phyloP scores from a whole-genome alignment of 2,888 invertebrate species.

The Phasia obesa region DNA sequence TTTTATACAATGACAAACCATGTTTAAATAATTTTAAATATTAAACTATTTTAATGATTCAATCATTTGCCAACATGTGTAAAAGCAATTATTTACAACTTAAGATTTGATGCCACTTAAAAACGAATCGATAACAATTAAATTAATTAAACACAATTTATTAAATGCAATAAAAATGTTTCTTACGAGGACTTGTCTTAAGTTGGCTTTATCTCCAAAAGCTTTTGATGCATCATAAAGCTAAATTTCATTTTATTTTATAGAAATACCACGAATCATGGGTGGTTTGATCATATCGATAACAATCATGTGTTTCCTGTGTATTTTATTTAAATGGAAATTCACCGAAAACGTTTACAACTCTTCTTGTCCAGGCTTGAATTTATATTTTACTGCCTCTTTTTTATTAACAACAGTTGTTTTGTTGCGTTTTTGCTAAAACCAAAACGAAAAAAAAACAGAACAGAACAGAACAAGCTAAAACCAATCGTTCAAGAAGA shows the following conservation, averaged over 20 bases:
- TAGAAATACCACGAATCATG: slow-evolving; percentile 64
- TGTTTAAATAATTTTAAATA: too few relatives aligned
- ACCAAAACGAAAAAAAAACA: slow-evolving; percentile 6
- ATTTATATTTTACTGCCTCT: slow-evolving; percentile 16
- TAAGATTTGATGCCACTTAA: slow-evolving; percentile 1
- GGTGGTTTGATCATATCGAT: slow-evolving; percentile 66
- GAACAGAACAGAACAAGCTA: too few relatives aligned
- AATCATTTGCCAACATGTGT: too few relatives aligned
- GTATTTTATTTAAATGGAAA: slow-evolving; percentile 66
- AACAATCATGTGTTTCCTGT: slow-evolving; percentile 66
- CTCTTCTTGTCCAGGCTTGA: slow-evolving; percentile 14
- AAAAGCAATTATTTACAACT: neutral
- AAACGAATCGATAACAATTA: slow-evolving; percentile 6
- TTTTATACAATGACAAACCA: too few relatives aligned
- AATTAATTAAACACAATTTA: slow-evolving; percentile 47
- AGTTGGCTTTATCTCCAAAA: slow-evolving; percentile 20
- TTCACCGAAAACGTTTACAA: slow-evolving; percentile 65
- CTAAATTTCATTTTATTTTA: slow-evolving; percentile 34
- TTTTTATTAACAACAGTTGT: slow-evolving; percentile 31
- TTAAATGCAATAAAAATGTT: slow-evolving; percentile 32
- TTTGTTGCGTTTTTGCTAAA: slow-evolving; percentile 19
- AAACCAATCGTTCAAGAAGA: slow-evolving; percentile 67
- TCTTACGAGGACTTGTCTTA: neutral
- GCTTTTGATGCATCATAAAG: slow-evolving; percentile 59
- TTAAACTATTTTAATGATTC: too few relatives aligned